phyloP scores from a whole-genome alignment of 2,797 vertebrate genomes.

The Schizopygopsis pylzovi region DNA sequence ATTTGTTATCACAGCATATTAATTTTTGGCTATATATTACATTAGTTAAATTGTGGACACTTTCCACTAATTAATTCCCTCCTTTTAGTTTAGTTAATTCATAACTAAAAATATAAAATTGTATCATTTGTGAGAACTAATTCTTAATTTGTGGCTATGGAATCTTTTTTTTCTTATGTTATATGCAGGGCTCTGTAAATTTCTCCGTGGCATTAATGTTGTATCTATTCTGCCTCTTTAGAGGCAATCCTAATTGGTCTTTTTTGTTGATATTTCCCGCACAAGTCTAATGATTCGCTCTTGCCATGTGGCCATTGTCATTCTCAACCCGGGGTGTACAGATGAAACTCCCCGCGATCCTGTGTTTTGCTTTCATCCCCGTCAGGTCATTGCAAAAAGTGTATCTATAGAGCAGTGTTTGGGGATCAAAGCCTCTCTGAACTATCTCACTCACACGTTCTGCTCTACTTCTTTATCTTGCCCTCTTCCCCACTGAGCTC shows the following conservation, averaged over 20 bases:
- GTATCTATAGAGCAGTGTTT: constrained; percentile 51
- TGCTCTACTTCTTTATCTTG: constrained; percentile 52
- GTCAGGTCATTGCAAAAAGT: constrained; percentile 44
- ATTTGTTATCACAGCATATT: not conserved
- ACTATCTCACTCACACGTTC: constrained; percentile 58
- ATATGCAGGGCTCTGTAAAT: not conserved
- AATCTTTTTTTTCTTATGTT: not conserved
- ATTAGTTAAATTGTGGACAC: not conserved
- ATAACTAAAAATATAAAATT: not conserved
- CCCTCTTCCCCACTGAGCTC: constrained; percentile 48
- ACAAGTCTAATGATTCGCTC: constrained; percentile 4
- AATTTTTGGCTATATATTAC: not conserved
- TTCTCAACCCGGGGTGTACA: constrained; percentile 8
- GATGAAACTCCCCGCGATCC: constrained; percentile 33
- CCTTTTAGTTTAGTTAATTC: not conserved
- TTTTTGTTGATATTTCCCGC: constrained; percentile 1
- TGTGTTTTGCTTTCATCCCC: constrained; percentile 36
- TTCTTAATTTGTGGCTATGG: not conserved
- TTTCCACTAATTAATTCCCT: not conserved
- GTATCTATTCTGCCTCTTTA: not conserved
- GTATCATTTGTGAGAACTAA: not conserved
- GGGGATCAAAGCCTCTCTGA: constrained; percentile 60
- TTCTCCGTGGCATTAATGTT: not conserved
- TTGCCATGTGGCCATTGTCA: constrained; percentile 40
- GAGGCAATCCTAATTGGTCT: constrained; percentile 1